Percentiles rank a stretch among this genome's conserved stretches.
Evolutionary conservation across 2,113 vertebrate species (phyloP).

Genomic region (Camelus bactrianus): DNA sequence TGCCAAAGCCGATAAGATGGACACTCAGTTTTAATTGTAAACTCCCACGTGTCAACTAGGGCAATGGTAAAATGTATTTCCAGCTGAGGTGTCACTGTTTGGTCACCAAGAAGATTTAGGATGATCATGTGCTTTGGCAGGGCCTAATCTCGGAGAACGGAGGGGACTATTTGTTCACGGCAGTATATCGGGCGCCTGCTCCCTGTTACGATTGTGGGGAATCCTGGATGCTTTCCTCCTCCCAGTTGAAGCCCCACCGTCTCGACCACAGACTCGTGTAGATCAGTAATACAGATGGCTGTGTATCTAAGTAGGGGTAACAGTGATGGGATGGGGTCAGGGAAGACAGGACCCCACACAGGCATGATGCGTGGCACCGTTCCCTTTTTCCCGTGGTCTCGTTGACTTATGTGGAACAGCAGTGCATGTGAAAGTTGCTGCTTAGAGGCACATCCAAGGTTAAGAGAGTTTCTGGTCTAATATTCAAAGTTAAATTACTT

Average conservation of each 20-base stretch:
- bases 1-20: not conserved
- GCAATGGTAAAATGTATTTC: not conserved
- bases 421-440: fast-evolving
- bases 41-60: not conserved
- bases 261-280: not conserved
- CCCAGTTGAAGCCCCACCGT: not conserved
- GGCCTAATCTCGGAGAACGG: not conserved
- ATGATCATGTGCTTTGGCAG: not conserved
- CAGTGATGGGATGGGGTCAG: not conserved
- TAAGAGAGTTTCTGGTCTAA: not conserved
- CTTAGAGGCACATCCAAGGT: not conserved
- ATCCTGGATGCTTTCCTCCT: not conserved
- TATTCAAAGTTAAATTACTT: not conserved
- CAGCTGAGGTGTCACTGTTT: not conserved
- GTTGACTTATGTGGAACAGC: not conserved
- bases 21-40: too few relatives aligned
- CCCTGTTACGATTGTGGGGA: not conserved
- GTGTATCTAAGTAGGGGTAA: not conserved
- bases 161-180: not conserved
- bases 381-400: not conserved
- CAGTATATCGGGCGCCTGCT: fast-evolving
- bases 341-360: not conserved
- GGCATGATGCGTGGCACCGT: fast-evolving
- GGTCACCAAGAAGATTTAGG: not conserved
- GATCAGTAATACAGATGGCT: not conserved